Base-by-base conservation (phyloP, 2,888 invertebrate genomes). In the Lasioglossum figueresi region DNA sequence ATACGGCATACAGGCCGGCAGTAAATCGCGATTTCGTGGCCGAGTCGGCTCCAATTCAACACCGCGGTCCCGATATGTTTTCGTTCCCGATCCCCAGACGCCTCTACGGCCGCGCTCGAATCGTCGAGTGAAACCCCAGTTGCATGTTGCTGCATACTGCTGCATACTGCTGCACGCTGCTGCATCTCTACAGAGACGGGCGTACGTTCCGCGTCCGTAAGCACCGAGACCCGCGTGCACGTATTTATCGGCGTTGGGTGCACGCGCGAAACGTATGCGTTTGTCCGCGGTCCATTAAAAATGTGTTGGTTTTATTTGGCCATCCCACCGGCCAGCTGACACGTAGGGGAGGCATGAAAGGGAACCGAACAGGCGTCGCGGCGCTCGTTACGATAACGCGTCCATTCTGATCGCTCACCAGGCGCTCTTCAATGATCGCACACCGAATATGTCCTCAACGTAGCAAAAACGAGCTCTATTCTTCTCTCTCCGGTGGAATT, bases 261-360 rank as follows among this genome's bases (percentile, higher is more conserved):
- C 83, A 82, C 85, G 85, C 85, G 86, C 80, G 81, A 76, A 83
- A 84, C 82, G 88, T 88, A 86, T 87, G 85, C 88, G 82, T 83
- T 92, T 90, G 91, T 92, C 88, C 91, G 90, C 90, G 91, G 91
- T 90, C 91, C 92, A 93, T 92, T 92, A 93, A 93, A 93, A 92
- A 92, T 92, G 87, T 84, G 91, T 90, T 85, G 91, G 89, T 91
- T 93, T 91, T 91, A 92, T 92, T 92, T 89, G 89, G 82, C 80
- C 88, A 81, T 76, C 79, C 88, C 81, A 83, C 72, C 80, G 84
- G 52, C 76, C 84, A 88, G 82, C 84, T 87, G 89, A 80, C 83
- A 78, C 80, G 77, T 37, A 74, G 76, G 84, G 82, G 71, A 52
- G 85, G 66, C 84, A 83, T 76, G 86, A 86, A 82, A 84, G 82